Conservation (phyloP, 30 jellyfish, hydroid and myxozoan genomes). For the Hydra vulgaris region DNA sequence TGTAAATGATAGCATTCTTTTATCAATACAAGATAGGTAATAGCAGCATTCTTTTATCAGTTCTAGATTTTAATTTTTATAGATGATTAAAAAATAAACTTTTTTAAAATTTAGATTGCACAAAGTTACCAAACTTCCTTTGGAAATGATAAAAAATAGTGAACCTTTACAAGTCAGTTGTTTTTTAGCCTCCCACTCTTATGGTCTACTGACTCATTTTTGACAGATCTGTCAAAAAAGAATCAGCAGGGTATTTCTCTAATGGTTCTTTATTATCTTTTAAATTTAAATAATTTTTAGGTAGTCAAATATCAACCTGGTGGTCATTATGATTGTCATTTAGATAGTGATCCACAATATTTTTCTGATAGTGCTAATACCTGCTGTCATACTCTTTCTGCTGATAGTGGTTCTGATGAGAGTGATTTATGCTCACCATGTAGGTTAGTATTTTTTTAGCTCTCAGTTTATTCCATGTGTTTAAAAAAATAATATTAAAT, state of each 20-base stretch:
- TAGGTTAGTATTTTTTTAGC: neutral
- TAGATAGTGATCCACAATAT: conserved; percentile 31
- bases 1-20: conserved; percentile 11
- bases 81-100: too few species aligned
- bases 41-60: too few species aligned
- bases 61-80: too few species aligned
- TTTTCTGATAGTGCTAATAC: neutral
- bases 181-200: neutral
- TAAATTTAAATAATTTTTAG: neutral
- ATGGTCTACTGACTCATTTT: too few species aligned
- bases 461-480: too few species aligned
- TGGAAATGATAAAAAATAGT: conserved; percentile 17
- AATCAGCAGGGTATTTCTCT: too few species aligned
- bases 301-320: conserved; percentile 33
- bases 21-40: conserved; percentile 33
- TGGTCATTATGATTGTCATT: conserved; percentile 41
- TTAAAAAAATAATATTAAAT: too few species aligned
- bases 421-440: conserved; percentile 24
- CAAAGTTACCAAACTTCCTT: conserved; percentile 12
- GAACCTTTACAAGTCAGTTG: conserved; percentile 20
- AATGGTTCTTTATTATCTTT: neutral
- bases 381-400: conserved; percentile 20
- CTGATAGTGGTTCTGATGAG: neutral
- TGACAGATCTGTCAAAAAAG: too few species aligned
- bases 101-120: conserved; percentile 15